phyloP scores from a whole-genome alignment of 2,888 invertebrate species.

The Alentia gelatinosa region DNA sequence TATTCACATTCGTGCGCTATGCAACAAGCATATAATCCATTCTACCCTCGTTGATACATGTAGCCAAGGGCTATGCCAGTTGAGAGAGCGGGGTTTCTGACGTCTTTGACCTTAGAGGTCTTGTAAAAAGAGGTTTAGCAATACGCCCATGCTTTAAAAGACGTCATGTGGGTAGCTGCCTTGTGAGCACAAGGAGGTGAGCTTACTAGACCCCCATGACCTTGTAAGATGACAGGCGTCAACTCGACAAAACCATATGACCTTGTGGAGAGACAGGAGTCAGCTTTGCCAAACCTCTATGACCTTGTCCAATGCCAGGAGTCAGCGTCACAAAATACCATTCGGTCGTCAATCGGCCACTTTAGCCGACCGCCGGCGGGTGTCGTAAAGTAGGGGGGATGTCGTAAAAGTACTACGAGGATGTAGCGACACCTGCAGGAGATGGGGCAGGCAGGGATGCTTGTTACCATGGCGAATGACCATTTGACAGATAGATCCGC shows the following conservation, averaged over 20 bases:
- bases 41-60: too few relatives aligned
- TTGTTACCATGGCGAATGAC: conserved; percentile 10
- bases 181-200: not conserved
- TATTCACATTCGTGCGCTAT: too few relatives aligned
- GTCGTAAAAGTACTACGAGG: not conserved
- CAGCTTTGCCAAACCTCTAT: not conserved
- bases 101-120: too few relatives aligned
- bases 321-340: not conserved
- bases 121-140: too few relatives aligned
- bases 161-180: not conserved
- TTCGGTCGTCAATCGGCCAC: not conserved
- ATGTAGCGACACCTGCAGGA: conserved; percentile 4
- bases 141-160: too few relatives aligned
- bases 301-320: not conserved
- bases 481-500: conserved; percentile 3
- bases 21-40: too few relatives aligned
- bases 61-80: too few relatives aligned
- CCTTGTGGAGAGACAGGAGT: not conserved
- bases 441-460: not conserved
- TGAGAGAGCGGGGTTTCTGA: too few relatives aligned
- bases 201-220: not conserved
- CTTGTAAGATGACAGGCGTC: too few relatives aligned
- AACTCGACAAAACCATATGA: not conserved
- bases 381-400: conserved; percentile 15
- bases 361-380: not conserved